Conservation (phyloP, 2,888 invertebrate species). For the Caenorhabditis plicata region DNA sequence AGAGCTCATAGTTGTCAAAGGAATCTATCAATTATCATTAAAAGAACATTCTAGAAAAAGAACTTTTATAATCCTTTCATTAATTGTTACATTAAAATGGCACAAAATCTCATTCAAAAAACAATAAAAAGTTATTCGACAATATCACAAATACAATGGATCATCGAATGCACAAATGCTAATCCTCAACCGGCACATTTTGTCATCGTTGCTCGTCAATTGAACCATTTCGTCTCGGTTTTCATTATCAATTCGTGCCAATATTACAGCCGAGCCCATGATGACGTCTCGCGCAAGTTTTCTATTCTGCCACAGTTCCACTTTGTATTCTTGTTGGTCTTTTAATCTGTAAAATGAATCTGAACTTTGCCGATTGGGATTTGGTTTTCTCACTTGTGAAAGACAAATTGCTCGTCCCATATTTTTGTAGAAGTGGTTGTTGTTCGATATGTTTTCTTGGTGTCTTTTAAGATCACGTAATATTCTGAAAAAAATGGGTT, state of each 20-base stretch:
- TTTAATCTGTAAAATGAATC: conserved; percentile 11
- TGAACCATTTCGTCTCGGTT: conserved; percentile 17
- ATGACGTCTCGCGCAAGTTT: conserved; percentile 27
- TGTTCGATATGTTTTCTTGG: conserved; percentile 22
- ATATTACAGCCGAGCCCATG: conserved; percentile 13
- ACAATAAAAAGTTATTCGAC: background rate
- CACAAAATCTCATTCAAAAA: conserved; percentile 1
- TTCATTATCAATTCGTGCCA: conserved; percentile 32
- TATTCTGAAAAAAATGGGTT: too few relatives aligned
- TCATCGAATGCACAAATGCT: conserved; percentile 41
- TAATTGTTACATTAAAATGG: conserved; percentile 7
- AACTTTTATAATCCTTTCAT: conserved; percentile 6
- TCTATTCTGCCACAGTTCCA: conserved; percentile 40
- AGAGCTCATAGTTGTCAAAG: background rate
- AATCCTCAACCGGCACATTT: too few relatives aligned
- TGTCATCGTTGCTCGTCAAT: conserved; percentile 21
- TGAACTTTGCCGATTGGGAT: background rate
- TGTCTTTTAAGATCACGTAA: conserved; percentile 25
- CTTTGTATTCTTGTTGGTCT: conserved; percentile 28
- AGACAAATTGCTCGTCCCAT: conserved; percentile 41
- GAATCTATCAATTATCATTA: background rate
- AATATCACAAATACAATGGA: conserved; percentile 36
- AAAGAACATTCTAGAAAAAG: background rate
- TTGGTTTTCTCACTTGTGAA: conserved; percentile 25
- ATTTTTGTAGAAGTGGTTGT: conserved; percentile 13